phyloP scores from a whole-genome alignment of 2,113 vertebrate species.

The Pterophyllum scalare region DNA sequence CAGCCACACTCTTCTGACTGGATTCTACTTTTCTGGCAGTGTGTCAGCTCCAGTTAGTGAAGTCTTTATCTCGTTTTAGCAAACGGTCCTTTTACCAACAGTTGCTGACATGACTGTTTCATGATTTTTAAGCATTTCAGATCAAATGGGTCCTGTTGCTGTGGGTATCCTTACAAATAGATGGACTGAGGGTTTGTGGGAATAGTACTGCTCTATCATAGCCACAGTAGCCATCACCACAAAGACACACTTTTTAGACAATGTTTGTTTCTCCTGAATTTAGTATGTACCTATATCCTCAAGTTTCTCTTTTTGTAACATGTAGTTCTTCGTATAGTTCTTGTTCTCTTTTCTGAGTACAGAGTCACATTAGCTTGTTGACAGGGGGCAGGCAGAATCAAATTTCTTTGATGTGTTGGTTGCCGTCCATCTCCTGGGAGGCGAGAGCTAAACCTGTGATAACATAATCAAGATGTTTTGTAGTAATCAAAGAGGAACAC shows the following conservation, averaged over 20 bases:
- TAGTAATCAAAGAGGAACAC: constrained; percentile 50
- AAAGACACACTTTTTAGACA: not conserved
- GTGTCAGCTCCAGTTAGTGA: not conserved
- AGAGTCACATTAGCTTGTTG: constrained; percentile 32
- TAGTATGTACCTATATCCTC: not conserved
- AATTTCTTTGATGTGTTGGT: constrained; percentile 53
- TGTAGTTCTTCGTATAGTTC: not conserved
- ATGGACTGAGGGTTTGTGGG: not conserved
- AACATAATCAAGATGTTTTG: constrained; percentile 38
- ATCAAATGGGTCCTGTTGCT: constrained; percentile 23
- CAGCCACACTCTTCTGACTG: not conserved
- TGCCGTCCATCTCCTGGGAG: constrained; percentile 40
- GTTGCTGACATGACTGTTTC: constrained; percentile 8
- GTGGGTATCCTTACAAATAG: constrained; percentile 4
- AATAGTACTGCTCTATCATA: not conserved
- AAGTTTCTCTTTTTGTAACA: not conserved
- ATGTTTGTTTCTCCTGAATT: not conserved
- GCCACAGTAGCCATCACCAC: not conserved
- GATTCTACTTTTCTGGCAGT: not conserved
- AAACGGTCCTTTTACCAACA: constrained; percentile 2
- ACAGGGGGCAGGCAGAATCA: constrained; percentile 4
- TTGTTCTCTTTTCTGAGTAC: not conserved
- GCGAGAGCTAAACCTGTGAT: constrained; percentile 43
- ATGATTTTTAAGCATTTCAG: not conserved
- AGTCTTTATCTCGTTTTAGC: constrained; percentile 30